Base-by-base conservation (phyloP, 1,140 invertebrate species). In the Aradophagus sp. region DNA sequence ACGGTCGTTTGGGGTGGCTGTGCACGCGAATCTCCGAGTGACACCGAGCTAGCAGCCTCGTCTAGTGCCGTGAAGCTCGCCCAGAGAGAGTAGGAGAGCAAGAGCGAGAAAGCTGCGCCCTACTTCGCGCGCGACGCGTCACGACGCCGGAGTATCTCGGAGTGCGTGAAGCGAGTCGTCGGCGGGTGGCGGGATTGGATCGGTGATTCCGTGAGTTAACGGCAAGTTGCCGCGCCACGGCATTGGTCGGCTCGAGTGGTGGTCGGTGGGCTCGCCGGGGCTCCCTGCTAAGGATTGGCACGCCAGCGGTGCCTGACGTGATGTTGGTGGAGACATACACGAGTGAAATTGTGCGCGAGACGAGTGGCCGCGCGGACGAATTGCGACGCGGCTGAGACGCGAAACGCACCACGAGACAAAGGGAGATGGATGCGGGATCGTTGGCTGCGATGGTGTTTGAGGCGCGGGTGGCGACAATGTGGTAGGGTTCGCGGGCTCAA, bases 81-180 rank as follows among this genome's bases (percentile, higher is more conserved):
- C 41, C 27, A 62, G 52, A 75, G 52, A 8, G 4, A 23, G 20
- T 23, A 23, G 20, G 4, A 4, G 20, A 5, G 20, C 4, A 23
- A 23, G 20, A 8, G 20, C 4, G 20, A 66, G 77, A 78, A 82
- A 80, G 81, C 81, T 83, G 81, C 79, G 79, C 76, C 82, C 81
- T 82, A 82, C 79, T 82, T 84, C 68, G 61, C 15, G 34, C 44
- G 42, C 58, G 69, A 45, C 58, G 69, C 52, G 76, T 71, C 61
- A 36, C 62, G 44, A 61, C 48, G 50, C 48, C 16, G 38, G 39
- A n/a, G n/a, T n/a, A n/a, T n/a, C n/a, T n/a, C n/a, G n/a, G 20
- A 23, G 20, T 23, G 20, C 20, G 20, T 23, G 20, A 23, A 23
- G 8, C 4, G 8, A 23, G n/a, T n/a, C n/a, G n/a, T n/a, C n/a